Percentiles rank a stretch among this genome's conserved stretches.
Evolutionary conservation across 2,888 invertebrate genomes (phyloP).

Genomic region (Dolichomitus sp.): DNA sequence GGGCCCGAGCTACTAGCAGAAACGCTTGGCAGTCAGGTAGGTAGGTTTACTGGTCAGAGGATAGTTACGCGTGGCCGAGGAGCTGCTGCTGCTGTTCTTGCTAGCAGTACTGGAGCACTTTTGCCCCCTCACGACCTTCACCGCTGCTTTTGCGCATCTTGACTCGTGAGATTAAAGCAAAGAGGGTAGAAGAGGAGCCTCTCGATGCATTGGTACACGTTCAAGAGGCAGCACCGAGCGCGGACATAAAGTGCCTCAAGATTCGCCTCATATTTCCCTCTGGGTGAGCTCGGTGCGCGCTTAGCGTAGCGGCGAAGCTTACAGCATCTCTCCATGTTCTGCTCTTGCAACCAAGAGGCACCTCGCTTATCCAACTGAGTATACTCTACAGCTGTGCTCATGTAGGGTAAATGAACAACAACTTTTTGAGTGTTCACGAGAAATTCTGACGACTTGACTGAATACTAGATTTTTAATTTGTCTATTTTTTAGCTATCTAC

Average conservation of each 20-base stretch:
- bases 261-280: slow-evolving; percentile 40
- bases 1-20: slow-evolving; percentile 17
- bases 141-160: slow-evolving; percentile 3
- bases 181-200: slow-evolving; percentile 7
- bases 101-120: slow-evolving; percentile 15
- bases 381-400: slow-evolving; percentile 10
- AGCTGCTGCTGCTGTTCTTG: not conserved
- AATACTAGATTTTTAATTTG: no score
- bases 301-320: slow-evolving; percentile 28
- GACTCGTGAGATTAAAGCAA: slow-evolving; percentile 15
- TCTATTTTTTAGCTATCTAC: no score
- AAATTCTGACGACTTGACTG: no score
- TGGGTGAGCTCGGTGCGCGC: slow-evolving; percentile 26
- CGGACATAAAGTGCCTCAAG: slow-evolving; percentile 33
- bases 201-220: not conserved
- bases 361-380: slow-evolving; percentile 25
- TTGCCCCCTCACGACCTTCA: slow-evolving; percentile 39
- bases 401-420: no score
- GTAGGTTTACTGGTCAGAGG: slow-evolving; percentile 37
- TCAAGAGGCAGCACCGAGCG: slow-evolving; percentile 21
- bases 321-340: slow-evolving; percentile 5
- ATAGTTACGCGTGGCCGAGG: slow-evolving; percentile 48
- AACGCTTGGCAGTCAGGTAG: slow-evolving; percentile 38
- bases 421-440: no score
- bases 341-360: slow-evolving; percentile 9